A percentile compares a stretch with the other conserved stretches of the same genome.
Evolutionary conservation across 2,113 vertebrate species (phyloP).

Genomic region (Corythornis vintsioides): DNA sequence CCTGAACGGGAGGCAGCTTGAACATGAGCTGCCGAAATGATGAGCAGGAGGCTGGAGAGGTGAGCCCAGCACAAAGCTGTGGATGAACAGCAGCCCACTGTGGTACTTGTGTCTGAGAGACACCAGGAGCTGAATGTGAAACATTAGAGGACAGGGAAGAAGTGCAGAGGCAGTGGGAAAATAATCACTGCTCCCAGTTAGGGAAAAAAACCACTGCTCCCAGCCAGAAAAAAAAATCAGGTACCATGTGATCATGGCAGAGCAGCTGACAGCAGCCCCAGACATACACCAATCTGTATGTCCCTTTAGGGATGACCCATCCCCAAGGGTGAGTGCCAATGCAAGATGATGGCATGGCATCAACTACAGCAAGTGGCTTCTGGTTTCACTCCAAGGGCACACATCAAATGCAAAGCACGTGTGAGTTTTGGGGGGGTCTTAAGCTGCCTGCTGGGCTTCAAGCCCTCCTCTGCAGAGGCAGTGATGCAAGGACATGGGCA

Average conservation of each 20-base stretch:
- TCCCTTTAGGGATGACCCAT: background rate
- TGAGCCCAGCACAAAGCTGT: background rate
- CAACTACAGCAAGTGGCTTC: background rate
- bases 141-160: background rate
- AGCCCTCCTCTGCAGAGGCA: background rate
- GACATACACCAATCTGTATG: background rate
- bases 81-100: background rate
- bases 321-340: fast-evolving
- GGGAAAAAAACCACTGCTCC: background rate
- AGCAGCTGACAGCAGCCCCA: fast-evolving
- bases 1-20: background rate
- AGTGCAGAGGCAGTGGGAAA: background rate
- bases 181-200: background rate
- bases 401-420: background rate
- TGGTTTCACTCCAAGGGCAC: background rate
- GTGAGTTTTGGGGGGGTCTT: background rate
- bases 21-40: background rate
- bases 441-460: background rate
- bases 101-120: fast-evolving
- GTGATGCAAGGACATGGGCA: background rate
- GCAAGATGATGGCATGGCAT: fast-evolving
- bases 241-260: fast-evolving
- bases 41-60: background rate
- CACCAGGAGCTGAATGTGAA: background rate
- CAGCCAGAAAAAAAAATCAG: background rate